Base-by-base conservation (phyloP, 2,888 invertebrate species). In the Isoperla grammatica region DNA sequence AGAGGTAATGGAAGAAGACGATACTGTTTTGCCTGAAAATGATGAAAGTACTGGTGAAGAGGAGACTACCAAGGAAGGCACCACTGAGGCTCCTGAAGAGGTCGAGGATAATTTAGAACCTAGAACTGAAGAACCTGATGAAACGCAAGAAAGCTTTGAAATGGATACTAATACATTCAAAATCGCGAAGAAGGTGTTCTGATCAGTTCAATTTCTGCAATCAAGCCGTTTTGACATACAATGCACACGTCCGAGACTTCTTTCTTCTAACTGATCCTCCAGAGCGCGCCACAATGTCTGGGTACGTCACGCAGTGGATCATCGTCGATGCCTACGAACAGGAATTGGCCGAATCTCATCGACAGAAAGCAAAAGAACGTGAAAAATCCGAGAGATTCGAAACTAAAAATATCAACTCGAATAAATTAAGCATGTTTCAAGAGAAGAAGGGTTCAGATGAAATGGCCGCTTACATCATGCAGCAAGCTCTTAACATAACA, bases 121-220 rank as follows among this genome's bases (percentile, higher is more conserved):
- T n/a, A n/a, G n/a, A 50, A 5, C 46, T 19, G 48, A 17, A 2
- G 48, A 48, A 17, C 9, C 5, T 13, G 48, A 48, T 6, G 48
- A 48, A 23, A 23, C n/a, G 35, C 35, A n/a, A 50, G 50, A n/a
- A n/a, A n/a, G n/a, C n/a, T 29, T 62, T 19, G 63, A 22, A 15
- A 69, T 37, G 70, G 62, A 6, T 71, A 71, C 45, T 67, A 66
- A 40, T 62, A 62, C 2, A 64, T 59, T n/a, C 61, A 68, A 68
- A 13, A 65, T 13, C 69, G 66, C 9, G n/a, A 84, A 86, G 68
- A 95, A 95, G 71, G 77, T 95, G 5, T 90, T 92, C 1, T n/a
- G 96, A 96, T 75, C 94, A 95, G 74, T 96, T 96, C 71, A 96
- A 96, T 76, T 96, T 87, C 74, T 94, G 94, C 69, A 95, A 96